Evolutionary conservation across 2,888 invertebrate species (phyloP), one percentile per base, ranked within the genome.

Genomic region (Julus scandinavius): DNA sequence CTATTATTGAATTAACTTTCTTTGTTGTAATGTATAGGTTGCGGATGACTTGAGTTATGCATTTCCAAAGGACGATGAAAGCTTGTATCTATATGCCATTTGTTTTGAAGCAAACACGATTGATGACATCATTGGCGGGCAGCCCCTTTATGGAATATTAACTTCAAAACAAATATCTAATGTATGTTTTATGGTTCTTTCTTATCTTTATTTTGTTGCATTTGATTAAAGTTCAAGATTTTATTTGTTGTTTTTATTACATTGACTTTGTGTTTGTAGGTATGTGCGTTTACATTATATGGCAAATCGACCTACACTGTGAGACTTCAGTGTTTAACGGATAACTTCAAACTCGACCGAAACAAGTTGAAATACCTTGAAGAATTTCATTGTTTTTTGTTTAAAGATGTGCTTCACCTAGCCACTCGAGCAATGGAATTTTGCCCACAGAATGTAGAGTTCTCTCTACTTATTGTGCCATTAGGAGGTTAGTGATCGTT

Each of bases 161-260:
- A 29, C 88, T 1, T 45, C 87, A 45, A 88, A 88, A 88, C 72
- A 7, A 2, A 87, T 88, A 29, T 15, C 88, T 7, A 88, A 80
- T 15, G 84, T 84, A 84, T 2, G 40, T 84, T 41, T 15, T 17
- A 4, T 38, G 4, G 3, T 84, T 17, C 2, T 38, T 1, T 41
- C n/a, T 1, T 29, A 3, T 84, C n/a, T 38, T 45, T 5, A 20
- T 11, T 9, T 83, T 2, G 13, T 15, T 15, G 11, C 54, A 54
- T 13, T 13, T 54, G 17, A n/a, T 2, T 63, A n/a, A 1, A 2
- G 2, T 54, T n/a, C n/a, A 2, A 4, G 63, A 17, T 63, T n/a
- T 63, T 15, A 54, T 13, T 5, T 63, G n/a, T 11, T 13, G 2
- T 41, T 15, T 84, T 9, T 45, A 13, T 5, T 2, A 4, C n/a